A percentile compares a stretch with the other conserved stretches of the same genome.
phyloP scores from a whole-genome alignment of 2,888 invertebrate species.

The Cheilosia pagana region DNA sequence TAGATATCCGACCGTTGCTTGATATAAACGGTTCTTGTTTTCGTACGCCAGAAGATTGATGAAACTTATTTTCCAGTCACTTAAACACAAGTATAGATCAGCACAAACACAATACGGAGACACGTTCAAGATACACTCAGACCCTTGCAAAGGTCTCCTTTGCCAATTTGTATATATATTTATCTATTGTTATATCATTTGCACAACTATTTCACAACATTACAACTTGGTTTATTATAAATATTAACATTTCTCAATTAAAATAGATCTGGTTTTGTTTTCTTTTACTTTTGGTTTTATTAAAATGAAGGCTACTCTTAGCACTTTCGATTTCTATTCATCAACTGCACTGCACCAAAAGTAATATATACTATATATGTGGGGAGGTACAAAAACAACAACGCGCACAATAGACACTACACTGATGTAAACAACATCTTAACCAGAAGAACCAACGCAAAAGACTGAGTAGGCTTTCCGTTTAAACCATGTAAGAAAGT shows the following conservation, averaged over 20 bases:
- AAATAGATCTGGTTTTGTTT: neutral
- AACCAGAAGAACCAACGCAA: slow-evolving; percentile 62
- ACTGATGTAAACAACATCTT: slow-evolving; percentile 48
- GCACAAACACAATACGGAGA: neutral
- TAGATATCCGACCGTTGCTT: neutral
- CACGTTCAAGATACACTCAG: neutral
- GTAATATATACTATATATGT: slow-evolving; percentile 25
- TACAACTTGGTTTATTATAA: neutral
- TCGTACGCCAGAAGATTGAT: neutral
- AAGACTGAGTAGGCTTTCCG: slow-evolving; percentile 62
- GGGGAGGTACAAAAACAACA: slow-evolving; percentile 33
- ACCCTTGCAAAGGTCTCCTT: too few species aligned
- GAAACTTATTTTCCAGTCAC: slow-evolving; percentile 3
- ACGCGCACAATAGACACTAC: slow-evolving; percentile 20
- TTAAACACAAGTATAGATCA: neutral
- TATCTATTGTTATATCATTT: too few species aligned
- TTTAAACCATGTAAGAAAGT: slow-evolving; percentile 62
- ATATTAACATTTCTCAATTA: neutral
- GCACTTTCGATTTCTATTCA: slow-evolving; percentile 65
- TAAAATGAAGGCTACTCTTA: slow-evolving; percentile 52
- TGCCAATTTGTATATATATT: too few species aligned
- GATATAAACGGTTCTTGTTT: neutral
- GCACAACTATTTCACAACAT: neutral
- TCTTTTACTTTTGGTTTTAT: slow-evolving; percentile 29
- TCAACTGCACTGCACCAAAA: slow-evolving; percentile 35